Evolutionary conservation across 2,888 invertebrate genomes (phyloP).

Genomic region (Apamea anceps): DNA sequence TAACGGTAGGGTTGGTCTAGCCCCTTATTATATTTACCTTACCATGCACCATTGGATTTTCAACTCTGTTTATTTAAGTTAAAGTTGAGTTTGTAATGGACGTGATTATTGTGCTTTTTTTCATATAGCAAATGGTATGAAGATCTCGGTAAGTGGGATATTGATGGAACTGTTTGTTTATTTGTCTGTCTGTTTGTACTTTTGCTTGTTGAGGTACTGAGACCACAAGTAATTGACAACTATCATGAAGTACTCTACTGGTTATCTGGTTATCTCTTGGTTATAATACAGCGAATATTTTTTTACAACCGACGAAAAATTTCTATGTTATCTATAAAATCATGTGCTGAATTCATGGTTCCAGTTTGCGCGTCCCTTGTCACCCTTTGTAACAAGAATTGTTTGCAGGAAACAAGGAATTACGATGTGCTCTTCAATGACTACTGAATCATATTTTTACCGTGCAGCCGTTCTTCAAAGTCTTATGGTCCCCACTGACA

Average conservation of each 20-base stretch:
- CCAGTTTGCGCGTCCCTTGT: too few species aligned
- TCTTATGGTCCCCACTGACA: background rate
- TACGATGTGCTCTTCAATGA: background rate
- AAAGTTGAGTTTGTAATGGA: conserved; percentile 11
- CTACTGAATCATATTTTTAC: background rate
- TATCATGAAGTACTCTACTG: background rate
- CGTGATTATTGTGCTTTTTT: conserved; percentile 42
- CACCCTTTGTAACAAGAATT: background rate
- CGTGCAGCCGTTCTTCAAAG: background rate
- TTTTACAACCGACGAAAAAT: too few species aligned
- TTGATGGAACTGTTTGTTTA: conserved; percentile 73
- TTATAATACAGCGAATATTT: too few species aligned
- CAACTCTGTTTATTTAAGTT: fast-evolving
- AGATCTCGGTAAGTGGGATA: conserved; percentile 72
- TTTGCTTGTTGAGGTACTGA: conserved; percentile 30
- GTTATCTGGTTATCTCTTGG: background rate
- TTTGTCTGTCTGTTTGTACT: conserved; percentile 43
- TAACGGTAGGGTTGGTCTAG: conserved; percentile 85
- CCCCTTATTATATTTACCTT: conserved; percentile 70
- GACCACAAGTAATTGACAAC: conserved; percentile 35
- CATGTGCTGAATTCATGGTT: too few species aligned
- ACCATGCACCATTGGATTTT: background rate
- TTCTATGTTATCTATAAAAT: too few species aligned
- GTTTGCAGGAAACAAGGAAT: background rate
- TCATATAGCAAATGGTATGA: conserved; percentile 47